Evolutionary conservation across 2,797 vertebrate genomes (phyloP).

Genomic region (Australoheros facetus): DNA sequence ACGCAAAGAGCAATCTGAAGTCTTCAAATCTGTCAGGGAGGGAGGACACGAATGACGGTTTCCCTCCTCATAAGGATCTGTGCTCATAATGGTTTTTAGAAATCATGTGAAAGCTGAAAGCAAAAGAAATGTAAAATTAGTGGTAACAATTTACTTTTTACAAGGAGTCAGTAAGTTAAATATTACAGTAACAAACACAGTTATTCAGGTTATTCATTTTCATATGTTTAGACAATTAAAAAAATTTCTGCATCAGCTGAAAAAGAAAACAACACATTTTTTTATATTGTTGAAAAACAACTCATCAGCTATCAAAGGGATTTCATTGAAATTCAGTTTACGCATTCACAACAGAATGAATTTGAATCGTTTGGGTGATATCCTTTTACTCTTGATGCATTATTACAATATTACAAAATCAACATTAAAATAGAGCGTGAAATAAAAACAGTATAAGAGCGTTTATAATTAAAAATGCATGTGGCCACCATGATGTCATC

Average conservation of each 20-base stretch:
- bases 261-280: background rate
- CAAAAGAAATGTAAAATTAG: background rate
- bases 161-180: background rate
- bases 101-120: background rate
- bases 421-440: background rate
- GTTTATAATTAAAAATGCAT: background rate
- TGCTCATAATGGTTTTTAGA: background rate
- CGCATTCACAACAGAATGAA: background rate
- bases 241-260: background rate
- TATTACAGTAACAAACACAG: background rate
- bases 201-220: background rate
- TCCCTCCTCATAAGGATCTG: background rate
- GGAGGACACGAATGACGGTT: rapidly evolving
- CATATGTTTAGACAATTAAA: too few species aligned
- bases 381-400: background rate
- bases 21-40: rapidly evolving
- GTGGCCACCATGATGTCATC: rapidly evolving
- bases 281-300: background rate
- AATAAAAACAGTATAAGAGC: too few species aligned
- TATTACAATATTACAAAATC: background rate
- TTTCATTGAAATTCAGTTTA: background rate
- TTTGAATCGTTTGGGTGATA: background rate
- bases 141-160: background rate
- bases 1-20: background rate
- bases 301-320: background rate